These are phyloP conservation scores for Acanthisitta chloris DNA, from an alignment of 2,113 vertebrate genomes.

Conservation along the genomic window DNA sequence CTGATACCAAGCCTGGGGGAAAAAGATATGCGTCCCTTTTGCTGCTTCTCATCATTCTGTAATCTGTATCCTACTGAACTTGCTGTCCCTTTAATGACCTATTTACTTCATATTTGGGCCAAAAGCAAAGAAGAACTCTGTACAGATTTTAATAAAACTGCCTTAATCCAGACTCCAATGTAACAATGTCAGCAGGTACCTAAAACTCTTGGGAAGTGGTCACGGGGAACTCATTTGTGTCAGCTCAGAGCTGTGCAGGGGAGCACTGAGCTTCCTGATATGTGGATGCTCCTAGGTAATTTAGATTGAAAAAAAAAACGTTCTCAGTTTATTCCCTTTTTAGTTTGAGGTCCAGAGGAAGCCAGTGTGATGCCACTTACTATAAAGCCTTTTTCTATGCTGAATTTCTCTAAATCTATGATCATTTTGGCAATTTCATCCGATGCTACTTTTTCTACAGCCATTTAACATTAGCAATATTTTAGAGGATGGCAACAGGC, in stretches of 20 bases:
- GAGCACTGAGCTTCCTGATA: not conserved
- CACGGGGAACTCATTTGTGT: not conserved
- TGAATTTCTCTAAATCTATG: not conserved
- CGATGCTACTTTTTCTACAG: not conserved
- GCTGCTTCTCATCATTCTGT: not conserved
- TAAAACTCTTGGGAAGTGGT: not conserved
- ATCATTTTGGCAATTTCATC: not conserved
- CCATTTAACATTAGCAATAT: not conserved
- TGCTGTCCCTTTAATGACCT: not conserved
- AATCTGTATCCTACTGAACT: not conserved
- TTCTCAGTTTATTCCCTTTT: not conserved
- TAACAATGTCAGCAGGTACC: not conserved
- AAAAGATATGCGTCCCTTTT: not conserved
- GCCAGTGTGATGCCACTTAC: not conserved
- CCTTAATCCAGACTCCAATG: not conserved
- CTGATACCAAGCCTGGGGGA: fast-evolving
- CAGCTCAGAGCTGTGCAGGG: not conserved
- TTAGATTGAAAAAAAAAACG: not conserved
- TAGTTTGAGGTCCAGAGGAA: not conserved
- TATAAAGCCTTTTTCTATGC: not conserved
- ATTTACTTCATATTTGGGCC: not conserved
- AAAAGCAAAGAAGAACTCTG: not conserved
- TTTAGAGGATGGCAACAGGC: not conserved
- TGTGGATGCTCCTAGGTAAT: not conserved
- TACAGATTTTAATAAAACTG: not conserved